These are phyloP conservation scores for Danio jaintianensis DNA, from an alignment of 2,797 vertebrate genomes.

Conservation along the genomic window DNA sequence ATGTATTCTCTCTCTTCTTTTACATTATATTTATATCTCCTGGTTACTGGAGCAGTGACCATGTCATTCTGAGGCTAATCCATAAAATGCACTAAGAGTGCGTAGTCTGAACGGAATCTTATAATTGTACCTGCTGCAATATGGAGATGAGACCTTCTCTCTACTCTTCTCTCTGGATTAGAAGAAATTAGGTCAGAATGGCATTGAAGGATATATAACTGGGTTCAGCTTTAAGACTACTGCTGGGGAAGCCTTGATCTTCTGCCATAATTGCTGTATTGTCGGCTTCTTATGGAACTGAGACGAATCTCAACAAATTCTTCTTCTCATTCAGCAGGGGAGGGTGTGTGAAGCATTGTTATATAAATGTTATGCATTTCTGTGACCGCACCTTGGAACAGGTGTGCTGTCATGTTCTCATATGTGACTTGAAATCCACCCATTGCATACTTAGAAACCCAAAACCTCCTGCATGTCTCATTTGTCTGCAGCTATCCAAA, in stretches of 20 bases:
- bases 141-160: slow-evolving; percentile 44
- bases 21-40: background rate
- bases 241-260: slow-evolving; percentile 37
- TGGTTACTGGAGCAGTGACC: slow-evolving; percentile 24
- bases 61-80: slow-evolving; percentile 37
- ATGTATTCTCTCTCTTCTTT: background rate
- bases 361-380: slow-evolving; percentile 30
- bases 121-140: slow-evolving; percentile 32
- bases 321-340: slow-evolving; percentile 4
- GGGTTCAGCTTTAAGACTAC: slow-evolving; percentile 42
- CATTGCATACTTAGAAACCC: background rate
- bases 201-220: slow-evolving; percentile 50
- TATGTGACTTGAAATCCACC: background rate
- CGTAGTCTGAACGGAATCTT: slow-evolving; percentile 42
- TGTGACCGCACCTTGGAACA: slow-evolving; percentile 26
- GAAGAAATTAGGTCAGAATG: slow-evolving; percentile 62
- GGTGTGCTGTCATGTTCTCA: slow-evolving; percentile 17
- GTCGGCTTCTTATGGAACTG: slow-evolving; percentile 22
- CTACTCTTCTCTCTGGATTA: slow-evolving; percentile 57
- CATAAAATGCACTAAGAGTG: background rate
- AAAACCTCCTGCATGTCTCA: background rate
- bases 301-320: background rate
- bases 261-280: slow-evolving; percentile 31
- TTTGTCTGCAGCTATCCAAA: background rate
- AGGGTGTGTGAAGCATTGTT: slow-evolving; percentile 30